Conservation (phyloP, 2,113 vertebrate species). For the Gallinago media region DNA sequence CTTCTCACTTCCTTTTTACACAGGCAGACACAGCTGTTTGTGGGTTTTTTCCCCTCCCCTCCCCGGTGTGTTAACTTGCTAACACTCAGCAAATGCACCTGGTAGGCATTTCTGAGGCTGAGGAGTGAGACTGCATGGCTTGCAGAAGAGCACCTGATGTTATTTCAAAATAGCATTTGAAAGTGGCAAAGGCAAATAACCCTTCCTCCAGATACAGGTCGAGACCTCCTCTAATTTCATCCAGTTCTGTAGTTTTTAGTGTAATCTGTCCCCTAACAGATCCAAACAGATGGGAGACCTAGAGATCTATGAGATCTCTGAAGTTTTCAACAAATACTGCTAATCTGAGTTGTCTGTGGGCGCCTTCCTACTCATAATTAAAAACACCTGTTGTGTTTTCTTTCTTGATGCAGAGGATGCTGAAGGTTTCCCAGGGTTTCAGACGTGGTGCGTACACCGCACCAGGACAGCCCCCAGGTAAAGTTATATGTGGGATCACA, state of each 20-base stretch:
- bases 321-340: background rate
- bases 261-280: background rate
- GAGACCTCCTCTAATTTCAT: background rate
- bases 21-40: background rate
- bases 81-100: background rate
- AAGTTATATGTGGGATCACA: background rate
- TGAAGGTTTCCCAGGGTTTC: background rate
- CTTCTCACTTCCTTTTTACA: background rate
- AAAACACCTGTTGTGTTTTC: background rate
- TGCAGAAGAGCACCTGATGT: background rate
- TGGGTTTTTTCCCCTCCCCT: background rate
- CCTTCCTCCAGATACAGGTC: background rate
- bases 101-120: background rate
- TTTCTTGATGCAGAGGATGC: background rate
- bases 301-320: background rate
- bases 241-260: background rate
- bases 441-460: background rate
- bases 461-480: background rate
- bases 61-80: accelerated
- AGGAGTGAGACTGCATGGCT: background rate
- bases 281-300: background rate
- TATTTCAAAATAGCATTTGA: constrained; percentile 32
- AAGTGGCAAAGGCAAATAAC: constrained; percentile 28
- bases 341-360: background rate
- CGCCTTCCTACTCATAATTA: background rate